phyloP scores from a whole-genome alignment of 2,797 vertebrate genomes.

The Acanthurus lineatus region DNA sequence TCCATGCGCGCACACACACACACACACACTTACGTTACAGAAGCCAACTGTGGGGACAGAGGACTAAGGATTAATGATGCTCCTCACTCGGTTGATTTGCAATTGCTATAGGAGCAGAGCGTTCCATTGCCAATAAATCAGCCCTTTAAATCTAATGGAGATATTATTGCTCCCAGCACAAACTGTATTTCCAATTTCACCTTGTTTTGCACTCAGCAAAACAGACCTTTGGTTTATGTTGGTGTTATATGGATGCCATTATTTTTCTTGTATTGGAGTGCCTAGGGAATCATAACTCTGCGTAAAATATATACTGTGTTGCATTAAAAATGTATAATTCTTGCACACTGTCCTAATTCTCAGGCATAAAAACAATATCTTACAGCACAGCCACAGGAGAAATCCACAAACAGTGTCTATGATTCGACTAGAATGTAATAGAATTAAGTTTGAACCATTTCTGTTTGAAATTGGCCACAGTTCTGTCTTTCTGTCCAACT shows the following conservation, averaged over 20 bases:
- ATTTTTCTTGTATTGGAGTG: slow-evolving; percentile 8
- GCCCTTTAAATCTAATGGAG: slow-evolving; percentile 46
- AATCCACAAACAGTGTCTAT: background rate
- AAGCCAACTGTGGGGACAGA: slow-evolving; percentile 24
- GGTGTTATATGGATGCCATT: background rate
- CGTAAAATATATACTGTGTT: slow-evolving; percentile 13
- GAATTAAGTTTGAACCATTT: no score
- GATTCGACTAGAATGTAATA: background rate
- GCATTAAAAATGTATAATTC: background rate
- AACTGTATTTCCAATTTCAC: slow-evolving; percentile 52
- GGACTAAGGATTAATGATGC: slow-evolving; percentile 37
- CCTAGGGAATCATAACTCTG: slow-evolving; percentile 5
- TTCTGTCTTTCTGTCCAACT: no score
- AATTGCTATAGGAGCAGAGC: slow-evolving; percentile 27
- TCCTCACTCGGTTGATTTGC: slow-evolving; percentile 44
- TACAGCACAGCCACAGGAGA: background rate
- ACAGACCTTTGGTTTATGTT: slow-evolving; percentile 38
- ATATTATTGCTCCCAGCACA: slow-evolving; percentile 46
- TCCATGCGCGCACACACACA: slow-evolving; percentile 12
- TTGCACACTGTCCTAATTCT: no score
- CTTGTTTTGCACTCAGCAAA: slow-evolving; percentile 51
- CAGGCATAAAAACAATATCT: background rate
- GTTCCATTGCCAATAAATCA: slow-evolving; percentile 25
- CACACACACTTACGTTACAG: background rate
- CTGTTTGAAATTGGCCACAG: no score